Conservation (phyloP, 2,888 invertebrate species). For the Sesamia inferens region DNA sequence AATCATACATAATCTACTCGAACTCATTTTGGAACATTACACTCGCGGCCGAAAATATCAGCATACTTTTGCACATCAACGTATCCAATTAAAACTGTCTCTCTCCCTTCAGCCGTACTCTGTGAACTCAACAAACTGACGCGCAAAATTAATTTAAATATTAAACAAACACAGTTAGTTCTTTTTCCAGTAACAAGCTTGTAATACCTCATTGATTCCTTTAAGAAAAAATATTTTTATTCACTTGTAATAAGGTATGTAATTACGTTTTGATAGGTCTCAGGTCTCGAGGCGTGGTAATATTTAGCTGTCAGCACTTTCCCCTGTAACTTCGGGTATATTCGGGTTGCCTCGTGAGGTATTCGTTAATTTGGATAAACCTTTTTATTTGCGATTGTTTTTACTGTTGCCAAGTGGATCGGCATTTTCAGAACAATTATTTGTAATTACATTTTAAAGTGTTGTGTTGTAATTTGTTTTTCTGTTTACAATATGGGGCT, state of each 20-base stretch:
- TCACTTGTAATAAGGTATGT: conserved; percentile 71
- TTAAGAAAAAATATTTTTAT: conserved; percentile 68
- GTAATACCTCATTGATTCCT: conserved; percentile 76
- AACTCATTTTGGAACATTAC: conserved; percentile 34
- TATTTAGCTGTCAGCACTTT: conserved; percentile 80
- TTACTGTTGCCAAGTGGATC: conserved; percentile 59
- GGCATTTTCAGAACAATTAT: conserved; percentile 59
- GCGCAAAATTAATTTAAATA: conserved; percentile 72
- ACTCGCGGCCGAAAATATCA: conserved; percentile 40
- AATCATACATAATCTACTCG: conserved; percentile 35
- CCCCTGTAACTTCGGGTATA: conserved; percentile 63
- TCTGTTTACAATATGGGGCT: conserved; percentile 52
- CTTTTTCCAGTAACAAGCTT: conserved; percentile 68
- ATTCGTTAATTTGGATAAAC: conserved; percentile 65
- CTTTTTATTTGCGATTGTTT: conserved; percentile 62
- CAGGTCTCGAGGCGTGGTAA: conserved; percentile 73
- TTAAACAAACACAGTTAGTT: conserved; percentile 73
- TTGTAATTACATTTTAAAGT: conserved; percentile 62
- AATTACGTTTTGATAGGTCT: conserved; percentile 80
- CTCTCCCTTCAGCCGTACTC: conserved; percentile 62
- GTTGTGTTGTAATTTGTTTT: conserved; percentile 53
- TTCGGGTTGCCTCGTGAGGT: conserved; percentile 65
- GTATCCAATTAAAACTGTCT: conserved; percentile 72
- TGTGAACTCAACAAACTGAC: conserved; percentile 62
- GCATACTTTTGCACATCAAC: conserved; percentile 56